Evolutionary conservation across 2,113 vertebrate genomes (phyloP), one percentile per base, ranked within the genome.

Genomic region (Equus quagga): DNA sequence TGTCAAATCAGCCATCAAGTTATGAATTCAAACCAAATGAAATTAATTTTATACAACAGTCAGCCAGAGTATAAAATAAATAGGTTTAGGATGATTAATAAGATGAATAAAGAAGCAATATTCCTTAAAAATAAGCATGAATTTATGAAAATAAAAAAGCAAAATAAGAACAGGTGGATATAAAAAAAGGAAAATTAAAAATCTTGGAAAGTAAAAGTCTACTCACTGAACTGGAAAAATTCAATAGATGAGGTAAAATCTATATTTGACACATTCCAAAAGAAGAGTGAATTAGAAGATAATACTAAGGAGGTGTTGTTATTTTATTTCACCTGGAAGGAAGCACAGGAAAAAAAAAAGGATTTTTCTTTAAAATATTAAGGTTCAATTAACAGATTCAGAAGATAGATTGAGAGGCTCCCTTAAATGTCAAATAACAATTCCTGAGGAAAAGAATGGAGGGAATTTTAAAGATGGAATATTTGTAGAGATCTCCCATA

Each of bases 11-110:
- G 69, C 72, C 94, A 93, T 94, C 89, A 83, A 78, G 44, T 91
- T 93, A 90, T 36, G 23, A 96, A 96, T 80, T 97, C 58, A 86
- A n/a, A 7, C 58, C 93, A 94, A 94, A 86, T 79, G 60, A 97
- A 94, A 91, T 92, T 88, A 95, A 82, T 81, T 89, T 92, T 69
- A 93, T 36, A 96, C 19, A 96, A 70, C 5, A 83, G 64, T 83
- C 56, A 84, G 54, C 79, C 41, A 86, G 67, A 87, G 33, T 69
- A 72, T 95, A 89, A 78, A 96, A 81, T 33, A 81, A 82, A 73
- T 33, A 87, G 69, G 26, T 62, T 93, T 92, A 65, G 19, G 65
- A 60, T 86, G 51, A 54, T 28, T 81, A 76, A 86, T 60, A 84
- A 70, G 31, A 51, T 58, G 31, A 86, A 79, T 72, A 90, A 96